Base-by-base conservation (phyloP, 2,113 vertebrate genomes). In the Holacanthus passer region DNA sequence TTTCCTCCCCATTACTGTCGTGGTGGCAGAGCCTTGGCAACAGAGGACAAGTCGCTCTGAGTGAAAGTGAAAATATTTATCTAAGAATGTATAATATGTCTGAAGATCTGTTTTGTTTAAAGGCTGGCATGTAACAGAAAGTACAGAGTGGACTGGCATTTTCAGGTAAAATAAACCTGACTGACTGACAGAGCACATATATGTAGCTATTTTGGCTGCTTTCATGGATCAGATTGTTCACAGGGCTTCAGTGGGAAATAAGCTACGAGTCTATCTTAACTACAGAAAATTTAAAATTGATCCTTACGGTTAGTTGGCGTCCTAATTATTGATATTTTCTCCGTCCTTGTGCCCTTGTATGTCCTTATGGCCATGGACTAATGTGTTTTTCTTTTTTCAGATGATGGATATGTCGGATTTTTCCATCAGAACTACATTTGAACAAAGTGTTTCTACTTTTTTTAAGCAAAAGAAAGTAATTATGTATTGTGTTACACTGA, bases 11-110 rank as follows among this genome's bases (percentile, higher is more conserved):
- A 60, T 58, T 83, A 82, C 85, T 68, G 86, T 90, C 68, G 80
- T 48, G 55, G 68, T 19, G 32, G 60, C 63, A 69, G 60, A n/a
- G 22, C 56, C 77, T 63, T 84, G 79, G 89, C 74, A 89, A 82
- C 63, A 22, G 50, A 72, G 64, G 76, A 68, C 76, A 64, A 32
- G 59, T 29, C 7, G 43, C 85, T 83, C 60, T 22, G 41, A 79
- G 72, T 68, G 63, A 79, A 72, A 76, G 79, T 81, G 68, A 89
- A 88, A 88, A 87, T 92, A 84, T 93, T 87, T 86, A 78, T 88
- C 45, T 85, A 66, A 74, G 79, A 77, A 76, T 73, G 66, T 77
- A 53, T 67, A 69, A 71, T 67, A 79, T 72, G 78, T 70, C 81
- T 62, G 56, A 35, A 59, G 56, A 39, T 77, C 39, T 81, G 66